Evolutionary conservation across 2,797 vertebrate species (phyloP).

Genomic region (Mus caroli): DNA sequence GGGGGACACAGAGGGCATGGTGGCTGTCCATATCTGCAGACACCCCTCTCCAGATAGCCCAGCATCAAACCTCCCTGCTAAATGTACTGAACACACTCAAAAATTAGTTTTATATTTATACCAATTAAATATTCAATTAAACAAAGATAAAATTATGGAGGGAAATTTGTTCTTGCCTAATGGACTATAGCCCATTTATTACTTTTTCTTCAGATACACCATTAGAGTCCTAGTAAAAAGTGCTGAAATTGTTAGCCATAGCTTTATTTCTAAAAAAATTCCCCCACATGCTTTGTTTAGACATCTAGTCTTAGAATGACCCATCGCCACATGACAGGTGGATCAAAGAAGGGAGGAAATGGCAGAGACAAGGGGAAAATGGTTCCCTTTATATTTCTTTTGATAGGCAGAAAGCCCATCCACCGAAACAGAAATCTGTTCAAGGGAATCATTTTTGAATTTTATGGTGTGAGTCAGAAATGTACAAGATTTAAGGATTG

Average conservation of each 20-base stretch:
- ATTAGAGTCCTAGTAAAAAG: constrained; percentile 85
- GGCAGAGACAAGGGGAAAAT: not conserved
- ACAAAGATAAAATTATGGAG: constrained; percentile 91
- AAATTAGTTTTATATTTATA: constrained; percentile 89
- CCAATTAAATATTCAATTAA: constrained; percentile 93
- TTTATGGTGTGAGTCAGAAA: constrained; percentile 36
- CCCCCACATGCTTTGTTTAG: constrained; percentile 80
- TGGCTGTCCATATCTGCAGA: constrained; percentile 81
- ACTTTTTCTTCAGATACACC: constrained; percentile 86
- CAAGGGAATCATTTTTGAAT: not conserved
- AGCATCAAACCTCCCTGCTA: constrained; percentile 82
- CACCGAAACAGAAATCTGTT: not conserved
- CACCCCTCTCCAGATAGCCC: constrained; percentile 79
- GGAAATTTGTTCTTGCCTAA: constrained; percentile 91
- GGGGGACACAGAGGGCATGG: constrained; percentile 87
- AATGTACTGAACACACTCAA: constrained; percentile 86
- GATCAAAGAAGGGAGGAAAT: not conserved
- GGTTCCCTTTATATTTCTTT: not conserved
- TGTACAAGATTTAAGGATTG: not conserved
- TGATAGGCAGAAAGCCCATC: not conserved
- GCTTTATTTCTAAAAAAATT: constrained; percentile 60
- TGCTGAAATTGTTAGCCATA: constrained; percentile 68
- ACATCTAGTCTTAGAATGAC: rapidly evolving
- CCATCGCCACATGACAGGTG: not conserved
- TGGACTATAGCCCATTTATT: constrained; percentile 89